Base-by-base conservation (phyloP, 2,797 vertebrate species). In the Channallabes apus region DNA sequence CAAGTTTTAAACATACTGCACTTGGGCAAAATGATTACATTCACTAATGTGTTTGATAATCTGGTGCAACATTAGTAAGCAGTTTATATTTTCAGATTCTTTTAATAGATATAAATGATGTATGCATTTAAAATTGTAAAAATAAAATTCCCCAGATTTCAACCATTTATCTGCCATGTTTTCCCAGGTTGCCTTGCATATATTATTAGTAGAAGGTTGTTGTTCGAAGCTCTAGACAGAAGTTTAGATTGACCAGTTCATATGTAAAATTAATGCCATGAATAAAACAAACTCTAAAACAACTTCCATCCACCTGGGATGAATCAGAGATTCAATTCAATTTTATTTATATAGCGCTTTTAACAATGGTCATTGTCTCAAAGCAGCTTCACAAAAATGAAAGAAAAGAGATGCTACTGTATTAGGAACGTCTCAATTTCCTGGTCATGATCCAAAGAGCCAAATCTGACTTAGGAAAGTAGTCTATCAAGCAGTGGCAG, bases 231-330 rank as follows among this genome's bases (percentile, higher is more conserved):
- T 0, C 51, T 24, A 24, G 29, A 15, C 1, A 5, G 3, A 59
- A 22, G 29, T 78, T 18, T 22, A 8, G 3, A 41, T 22, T 41
- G 24, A 77, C 75, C 54, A 35, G 29, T n/a, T 41, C 77, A 62
- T 35, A n/a, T 35, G 20, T 62, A 41, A 24, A 17, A 79, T 62
- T 41, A 62, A 41, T 62, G 32, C 15, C 77, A 62, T 62, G 32
- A 79, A 79, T 77, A 79, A 62, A 79, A 62, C 76, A 24, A 38
- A 62, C 6, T 41, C 58, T 41, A 62, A 14, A 62, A 41, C 58
- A 62, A n/a, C 32, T 41, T 79, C 20, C 76, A 61, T 38, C 38
- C 38, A 29, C 14, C 72, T 29, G 46, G n/a, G n/a, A 29, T 56
- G n/a, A 76, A 27, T 32, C 58, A 62, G 58, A 79, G 58, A 38